These are phyloP conservation scores for Coregonus clupeaformis DNA, from an alignment of 2,113 vertebrate genomes.

Conservation along the genomic window DNA sequence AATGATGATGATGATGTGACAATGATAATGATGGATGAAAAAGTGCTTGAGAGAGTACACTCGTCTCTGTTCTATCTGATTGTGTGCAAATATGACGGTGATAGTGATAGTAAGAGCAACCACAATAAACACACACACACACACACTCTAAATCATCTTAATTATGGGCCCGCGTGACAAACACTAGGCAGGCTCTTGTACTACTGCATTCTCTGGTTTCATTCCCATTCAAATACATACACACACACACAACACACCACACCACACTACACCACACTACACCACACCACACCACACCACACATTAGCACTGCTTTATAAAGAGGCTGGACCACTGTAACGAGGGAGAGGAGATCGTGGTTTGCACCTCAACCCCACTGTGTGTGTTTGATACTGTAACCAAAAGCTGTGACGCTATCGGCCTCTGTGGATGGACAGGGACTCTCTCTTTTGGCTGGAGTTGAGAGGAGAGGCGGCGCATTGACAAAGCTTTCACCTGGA, in stretches of 20 bases:
- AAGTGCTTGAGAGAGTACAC: too few relatives aligned
- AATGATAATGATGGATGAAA: too few relatives aligned
- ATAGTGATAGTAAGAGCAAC: too few relatives aligned
- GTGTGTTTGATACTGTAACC: conserved; percentile 29
- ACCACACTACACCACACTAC: background rate
- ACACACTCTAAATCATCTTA: too few relatives aligned
- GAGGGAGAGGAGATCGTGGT: conserved; percentile 38
- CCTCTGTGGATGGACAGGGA: conserved; percentile 2
- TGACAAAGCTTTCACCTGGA: background rate
- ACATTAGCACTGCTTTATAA: conserved; percentile 10
- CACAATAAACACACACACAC: too few relatives aligned
- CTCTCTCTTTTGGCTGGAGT: conserved; percentile 42
- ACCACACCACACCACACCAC: conserved; percentile 3
- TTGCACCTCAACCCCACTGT: conserved; percentile 9
- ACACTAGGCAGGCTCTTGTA: conserved; percentile 23
- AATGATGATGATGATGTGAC: conserved; percentile 2
- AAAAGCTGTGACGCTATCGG: conserved; percentile 52
- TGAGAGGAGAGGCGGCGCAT: conserved; percentile 21
- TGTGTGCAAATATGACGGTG: too few relatives aligned
- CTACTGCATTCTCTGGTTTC: conserved; percentile 16
- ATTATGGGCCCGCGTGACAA: conserved; percentile 44
- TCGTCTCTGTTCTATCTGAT: too few relatives aligned
- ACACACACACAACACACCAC: too few relatives aligned
- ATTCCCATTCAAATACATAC: conserved; percentile 11
- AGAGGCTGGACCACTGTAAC: conserved; percentile 19